Evolutionary conservation across 2,888 invertebrate species (phyloP), one percentile per base, ranked within the genome.

Genomic region (Reticulitermes lucifugus): DNA sequence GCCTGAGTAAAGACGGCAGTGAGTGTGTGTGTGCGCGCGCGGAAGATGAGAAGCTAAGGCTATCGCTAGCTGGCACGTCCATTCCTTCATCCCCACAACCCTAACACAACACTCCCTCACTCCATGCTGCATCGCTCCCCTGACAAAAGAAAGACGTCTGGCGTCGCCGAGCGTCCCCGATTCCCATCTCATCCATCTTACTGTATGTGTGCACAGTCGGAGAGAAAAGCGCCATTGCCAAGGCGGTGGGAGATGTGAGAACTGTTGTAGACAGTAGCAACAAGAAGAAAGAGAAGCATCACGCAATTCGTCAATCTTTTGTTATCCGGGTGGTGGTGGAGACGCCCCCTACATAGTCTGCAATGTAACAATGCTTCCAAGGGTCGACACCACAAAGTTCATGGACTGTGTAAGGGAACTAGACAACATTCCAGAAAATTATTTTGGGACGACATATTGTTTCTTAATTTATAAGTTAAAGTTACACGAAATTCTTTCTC

Each of bases 41-140:
- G 81, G 81, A 81, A 81, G 81, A 81, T 81, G 81, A 81, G 81
- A 81, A 70, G 81, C 70, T 81, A 81, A 81, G 81, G 81, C 81
- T 81, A 81, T 81, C 81, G 70, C n/a, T 70, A 46, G 77, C 77
- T 77, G 46, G 81, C 46, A 25, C 81, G 65, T 81, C 81, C 81
- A 77, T 77, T 77, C 77, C 77, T 65, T 65, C 65, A 65, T 6
- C 65, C 65, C 65, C 65, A 65, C 65, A 65, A n/a, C 65, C 65
- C 65, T 25, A n/a, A 79, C 79, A 79, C 79, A 79, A 79, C 79
- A 79, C 79, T 29, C 79, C 79, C 79, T 79, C 55, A 79, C 79
- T 25, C 59, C 80, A 59, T 80, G 59, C 80, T 80, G 41, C 73
- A 73, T 70, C 70, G 65, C 70, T 81, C 81, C 70, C 81, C 46